Evolutionary conservation across 2,797 vertebrate genomes (phyloP).

Genomic region (Pangasius sanitwongsei): DNA sequence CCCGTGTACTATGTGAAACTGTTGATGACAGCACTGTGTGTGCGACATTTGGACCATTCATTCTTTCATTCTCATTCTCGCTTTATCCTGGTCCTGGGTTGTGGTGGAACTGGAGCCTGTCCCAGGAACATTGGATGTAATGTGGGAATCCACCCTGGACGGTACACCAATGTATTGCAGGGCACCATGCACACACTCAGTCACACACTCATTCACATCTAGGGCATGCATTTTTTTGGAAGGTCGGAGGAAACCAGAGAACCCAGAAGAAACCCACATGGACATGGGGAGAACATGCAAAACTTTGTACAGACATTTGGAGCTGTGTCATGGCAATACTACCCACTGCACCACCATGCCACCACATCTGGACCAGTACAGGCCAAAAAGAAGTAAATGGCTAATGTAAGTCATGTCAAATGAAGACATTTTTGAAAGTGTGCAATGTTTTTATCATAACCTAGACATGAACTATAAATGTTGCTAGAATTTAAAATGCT

Average conservation of each 20-base stretch:
- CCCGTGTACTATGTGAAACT: not conserved
- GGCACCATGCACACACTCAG: not conserved
- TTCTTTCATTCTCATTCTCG: too few relatives aligned
- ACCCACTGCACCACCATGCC: not conserved
- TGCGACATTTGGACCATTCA: not conserved
- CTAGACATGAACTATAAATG: not conserved
- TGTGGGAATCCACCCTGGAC: not conserved
- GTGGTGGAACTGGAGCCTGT: not conserved
- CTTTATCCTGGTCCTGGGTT: not conserved
- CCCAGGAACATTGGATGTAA: not conserved
- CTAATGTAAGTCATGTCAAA: not conserved
- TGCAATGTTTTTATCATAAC: not conserved
- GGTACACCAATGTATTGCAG: not conserved
- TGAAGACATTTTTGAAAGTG: not conserved
- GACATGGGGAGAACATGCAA: not conserved
- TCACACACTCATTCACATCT: not conserved
- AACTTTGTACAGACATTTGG: not conserved
- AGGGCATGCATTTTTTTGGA: not conserved
- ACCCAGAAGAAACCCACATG: not conserved
- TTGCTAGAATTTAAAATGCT: not conserved
- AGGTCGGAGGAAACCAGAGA: not conserved
- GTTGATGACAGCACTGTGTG: not conserved
- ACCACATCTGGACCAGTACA: not conserved
- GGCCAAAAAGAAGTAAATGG: not conserved
- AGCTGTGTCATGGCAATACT: not conserved